A percentile compares a stretch with the other conserved stretches of the same genome.
Evolutionary conservation across 2,888 invertebrate genomes (phyloP).

Genomic region (Nezara viridula): DNA sequence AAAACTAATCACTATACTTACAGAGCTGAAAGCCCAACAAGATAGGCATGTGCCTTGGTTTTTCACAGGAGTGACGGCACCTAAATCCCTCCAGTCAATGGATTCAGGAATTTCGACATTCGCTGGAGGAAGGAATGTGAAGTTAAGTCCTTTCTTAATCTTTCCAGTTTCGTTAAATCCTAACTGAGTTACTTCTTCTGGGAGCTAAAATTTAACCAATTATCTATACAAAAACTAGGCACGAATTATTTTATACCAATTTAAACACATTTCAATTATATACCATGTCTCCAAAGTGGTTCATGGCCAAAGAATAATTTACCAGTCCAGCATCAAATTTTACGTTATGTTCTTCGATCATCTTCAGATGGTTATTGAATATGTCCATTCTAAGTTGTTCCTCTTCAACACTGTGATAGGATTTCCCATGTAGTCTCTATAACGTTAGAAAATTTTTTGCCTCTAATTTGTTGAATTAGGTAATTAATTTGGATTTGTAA

Average conservation of each 20-base stretch:
- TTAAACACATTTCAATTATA: not conserved
- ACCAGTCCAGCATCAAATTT: not conserved
- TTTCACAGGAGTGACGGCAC: not conserved
- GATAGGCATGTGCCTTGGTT: not conserved
- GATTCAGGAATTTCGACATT: not conserved
- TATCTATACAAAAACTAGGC: no score
- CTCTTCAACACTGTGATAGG: not conserved
- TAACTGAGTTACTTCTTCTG: not conserved
- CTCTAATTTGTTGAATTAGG: no score
- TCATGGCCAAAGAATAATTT: not conserved
- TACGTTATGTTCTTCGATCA: not conserved
- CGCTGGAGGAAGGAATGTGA: not conserved
- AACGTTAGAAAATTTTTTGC: not conserved
- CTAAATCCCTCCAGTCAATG: not conserved
- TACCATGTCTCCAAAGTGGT: not conserved
- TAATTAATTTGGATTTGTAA: no score
- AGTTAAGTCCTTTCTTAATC: not conserved
- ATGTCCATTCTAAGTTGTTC: not conserved
- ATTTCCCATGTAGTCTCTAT: not conserved
- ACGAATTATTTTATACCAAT: not conserved
- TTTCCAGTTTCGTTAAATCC: not conserved
- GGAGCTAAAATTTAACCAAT: not conserved
- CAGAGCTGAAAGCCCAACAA: not conserved
- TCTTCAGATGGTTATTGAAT: not conserved
- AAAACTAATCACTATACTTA: not conserved